A percentile compares a stretch with the other conserved stretches of the same genome.
These are phyloP conservation scores for Sebastes schlegelii DNA, from an alignment of 2,113 vertebrate genomes.

Conservation along the genomic window DNA sequence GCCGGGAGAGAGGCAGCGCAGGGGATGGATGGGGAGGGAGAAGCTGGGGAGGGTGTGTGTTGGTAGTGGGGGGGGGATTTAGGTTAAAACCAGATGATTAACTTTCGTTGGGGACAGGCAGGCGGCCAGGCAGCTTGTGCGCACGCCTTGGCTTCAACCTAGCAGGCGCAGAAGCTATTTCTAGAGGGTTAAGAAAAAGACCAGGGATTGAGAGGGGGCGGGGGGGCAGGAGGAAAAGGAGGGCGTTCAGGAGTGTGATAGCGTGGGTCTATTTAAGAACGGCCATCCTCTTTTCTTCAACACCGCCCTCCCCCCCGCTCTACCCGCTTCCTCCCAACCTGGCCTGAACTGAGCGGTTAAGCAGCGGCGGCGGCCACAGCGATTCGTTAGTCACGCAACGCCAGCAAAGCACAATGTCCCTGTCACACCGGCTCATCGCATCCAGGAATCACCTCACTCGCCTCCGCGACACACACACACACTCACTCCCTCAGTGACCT, in stretches of 20 bases:
- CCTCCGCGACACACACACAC: constrained; percentile 6
- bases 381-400: constrained; percentile 79
- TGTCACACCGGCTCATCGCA: constrained; percentile 73
- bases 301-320: neutral
- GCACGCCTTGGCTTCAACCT: constrained; percentile 36
- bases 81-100: constrained; percentile 83
- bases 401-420: constrained; percentile 74
- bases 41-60: constrained; percentile 29
- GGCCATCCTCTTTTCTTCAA: constrained; percentile 29
- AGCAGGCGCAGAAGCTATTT: constrained; percentile 39
- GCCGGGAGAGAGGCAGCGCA: neutral
- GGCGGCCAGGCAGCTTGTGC: constrained; percentile 41
- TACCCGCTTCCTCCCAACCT: constrained; percentile 35
- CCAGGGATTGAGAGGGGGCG: constrained; percentile 7
- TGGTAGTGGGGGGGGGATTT: constrained; percentile 57
- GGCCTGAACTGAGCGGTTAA: constrained; percentile 66
- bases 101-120: constrained; percentile 75
- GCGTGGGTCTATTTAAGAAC: constrained; percentile 60
- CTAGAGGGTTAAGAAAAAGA: constrained; percentile 42
- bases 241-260: constrained; percentile 38
- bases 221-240: constrained; percentile 10
- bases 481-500: constrained; percentile 26
- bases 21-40: neutral
- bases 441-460: constrained; percentile 44
- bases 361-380: constrained; percentile 46